These are phyloP conservation scores for Tetanocera ferruginea DNA, from an alignment of 2,888 invertebrate species.

Conservation along the genomic window DNA sequence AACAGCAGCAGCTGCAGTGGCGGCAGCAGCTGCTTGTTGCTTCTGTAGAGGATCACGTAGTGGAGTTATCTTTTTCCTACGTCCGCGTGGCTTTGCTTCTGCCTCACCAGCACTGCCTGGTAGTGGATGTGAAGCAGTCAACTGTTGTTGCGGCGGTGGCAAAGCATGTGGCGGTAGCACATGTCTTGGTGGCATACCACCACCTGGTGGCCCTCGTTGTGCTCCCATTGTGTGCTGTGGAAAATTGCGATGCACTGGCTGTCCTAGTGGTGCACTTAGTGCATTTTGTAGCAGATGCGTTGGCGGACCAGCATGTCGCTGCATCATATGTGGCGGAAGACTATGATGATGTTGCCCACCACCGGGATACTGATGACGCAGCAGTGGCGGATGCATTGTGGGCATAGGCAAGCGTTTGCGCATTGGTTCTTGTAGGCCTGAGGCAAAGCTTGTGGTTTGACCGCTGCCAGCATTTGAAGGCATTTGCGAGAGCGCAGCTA, in stretches of 20 bases:
- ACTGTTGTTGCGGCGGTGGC: conserved; percentile 47
- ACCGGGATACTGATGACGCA: conserved; percentile 63
- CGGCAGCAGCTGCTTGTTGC: conserved; percentile 72
- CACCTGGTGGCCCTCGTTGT: conserved; percentile 48
- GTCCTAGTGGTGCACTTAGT: conserved; percentile 65
- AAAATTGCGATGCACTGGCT: conserved; percentile 60
- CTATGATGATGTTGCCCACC: conserved; percentile 53
- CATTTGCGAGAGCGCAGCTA: conserved; percentile 43
- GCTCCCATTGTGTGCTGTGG: conserved; percentile 49
- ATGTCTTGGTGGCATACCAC: conserved; percentile 45
- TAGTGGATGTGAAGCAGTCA: conserved; percentile 40
- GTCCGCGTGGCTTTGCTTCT: conserved; percentile 63
- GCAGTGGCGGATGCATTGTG: conserved; percentile 66
- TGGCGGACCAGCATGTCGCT: conserved; percentile 53
- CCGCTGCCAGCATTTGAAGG: conserved; percentile 14
- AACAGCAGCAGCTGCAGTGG: conserved; percentile 66
- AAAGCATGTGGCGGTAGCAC: conserved; percentile 32
- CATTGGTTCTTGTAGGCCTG: conserved; percentile 68
- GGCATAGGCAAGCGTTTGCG: conserved; percentile 68
- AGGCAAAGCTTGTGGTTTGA: conserved; percentile 60
- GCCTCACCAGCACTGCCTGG: conserved; percentile 39
- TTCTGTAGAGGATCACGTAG: conserved; percentile 69
- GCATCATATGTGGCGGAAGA: conserved; percentile 57
- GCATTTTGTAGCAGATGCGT: conserved; percentile 65
- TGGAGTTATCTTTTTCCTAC: conserved; percentile 70